Base-by-base conservation (phyloP, 2,888 invertebrate genomes). In the Chymomyza caudatula region DNA sequence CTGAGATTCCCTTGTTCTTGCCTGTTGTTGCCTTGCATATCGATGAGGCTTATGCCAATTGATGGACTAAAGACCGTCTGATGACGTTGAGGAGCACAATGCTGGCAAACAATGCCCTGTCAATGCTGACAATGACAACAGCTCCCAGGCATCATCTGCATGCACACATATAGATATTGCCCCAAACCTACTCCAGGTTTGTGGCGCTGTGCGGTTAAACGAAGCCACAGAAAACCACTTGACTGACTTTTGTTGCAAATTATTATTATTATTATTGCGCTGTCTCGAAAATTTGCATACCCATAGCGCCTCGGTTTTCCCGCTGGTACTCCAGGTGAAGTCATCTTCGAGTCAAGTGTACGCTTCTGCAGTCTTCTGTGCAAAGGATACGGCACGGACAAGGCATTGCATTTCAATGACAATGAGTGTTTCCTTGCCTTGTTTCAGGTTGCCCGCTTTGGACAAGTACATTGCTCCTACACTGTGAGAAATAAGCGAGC, bases 201-300 rank as follows among this genome's bases (percentile, higher is more conserved):
- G 4, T 13, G 23, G 25, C 19, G 13, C 25, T 22, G 19, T 49
- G 49, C 69, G 64, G 44, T 44, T 13, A 51, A 64, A 62, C 75
- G 69, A 71, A n/a, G 52, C 52, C 20, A 52, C 47, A 19, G 23
- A 15, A 19, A 54, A 69, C 51, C 77, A 80, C 80, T 80, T 80
- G 80, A 80, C 80, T 80, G 80, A 84, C 80, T 84, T 80, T 81
- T 84, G 84, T 80, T 71, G 80, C 80, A 64, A 80, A 80, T 80
- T 76, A 77, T 79, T 74, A 71, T 82, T 69, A 71, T 77, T 69
- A 61, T 76, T 61, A 67, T 67, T 64, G 11, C 13, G 59, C 53
- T 23, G 53, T 53, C 53, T 23, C 4, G n/a, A 1, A 20, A 53
- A 53, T 53, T 53, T 53, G 25, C 53, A 53, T 53, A 53, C 15